Evolutionary conservation across 2,113 vertebrate genomes (phyloP).

Genomic region (Syngnathus typhle): DNA sequence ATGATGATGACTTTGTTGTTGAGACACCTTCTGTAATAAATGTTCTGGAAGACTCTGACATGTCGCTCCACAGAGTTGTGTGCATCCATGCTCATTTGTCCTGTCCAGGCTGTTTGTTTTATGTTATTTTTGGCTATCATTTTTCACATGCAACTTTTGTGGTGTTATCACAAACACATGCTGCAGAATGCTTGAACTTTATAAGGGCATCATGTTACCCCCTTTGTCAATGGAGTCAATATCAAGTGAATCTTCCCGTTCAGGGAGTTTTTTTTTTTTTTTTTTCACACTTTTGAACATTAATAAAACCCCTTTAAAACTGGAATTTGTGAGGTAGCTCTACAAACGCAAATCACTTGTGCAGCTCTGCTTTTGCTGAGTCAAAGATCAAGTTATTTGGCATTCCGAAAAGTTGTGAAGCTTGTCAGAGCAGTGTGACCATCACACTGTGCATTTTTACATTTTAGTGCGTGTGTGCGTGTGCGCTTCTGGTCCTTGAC

Average conservation of each 20-base stretch:
- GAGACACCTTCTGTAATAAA: no score
- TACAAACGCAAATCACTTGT: neutral
- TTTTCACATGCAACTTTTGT: no score
- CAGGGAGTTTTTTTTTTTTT: neutral
- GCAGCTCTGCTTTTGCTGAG: neutral
- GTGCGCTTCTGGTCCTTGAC: slow-evolving; percentile 22
- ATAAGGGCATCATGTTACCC: no score
- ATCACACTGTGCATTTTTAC: slow-evolving; percentile 6
- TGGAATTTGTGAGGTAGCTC: neutral
- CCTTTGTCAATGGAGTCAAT: no score
- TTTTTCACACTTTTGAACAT: neutral
- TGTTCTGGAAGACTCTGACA: no score
- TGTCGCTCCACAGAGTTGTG: no score
- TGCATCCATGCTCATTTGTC: no score
- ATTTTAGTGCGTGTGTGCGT: neutral
- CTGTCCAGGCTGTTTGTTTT: no score
- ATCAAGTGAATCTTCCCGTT: neutral
- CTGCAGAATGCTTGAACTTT: no score
- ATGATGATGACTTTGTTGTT: no score
- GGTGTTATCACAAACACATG: no score
- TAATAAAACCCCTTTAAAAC: neutral
- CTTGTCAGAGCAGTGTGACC: neutral
- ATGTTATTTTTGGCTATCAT: no score
- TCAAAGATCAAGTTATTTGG: neutral
- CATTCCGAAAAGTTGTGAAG: neutral